These are phyloP conservation scores for Cryptosula pallasiana DNA, from an alignment of 2,888 invertebrate genomes.

Conservation along the genomic window DNA sequence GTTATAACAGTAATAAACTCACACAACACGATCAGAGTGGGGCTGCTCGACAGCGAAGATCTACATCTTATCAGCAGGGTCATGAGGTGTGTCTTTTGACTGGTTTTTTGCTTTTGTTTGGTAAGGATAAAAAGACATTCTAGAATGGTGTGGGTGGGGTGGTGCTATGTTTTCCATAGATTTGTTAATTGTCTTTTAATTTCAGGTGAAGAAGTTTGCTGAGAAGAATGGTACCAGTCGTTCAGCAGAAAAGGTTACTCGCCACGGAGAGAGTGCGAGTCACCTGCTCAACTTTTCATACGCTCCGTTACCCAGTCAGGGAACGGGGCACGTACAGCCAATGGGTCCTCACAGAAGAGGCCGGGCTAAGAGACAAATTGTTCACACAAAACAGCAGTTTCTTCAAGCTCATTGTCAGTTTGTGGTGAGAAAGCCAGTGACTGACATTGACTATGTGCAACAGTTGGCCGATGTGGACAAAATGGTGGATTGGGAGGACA, in stretches of 20 bases:
- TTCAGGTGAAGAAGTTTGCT: background rate
- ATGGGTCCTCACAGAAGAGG: slow-evolving; percentile 29
- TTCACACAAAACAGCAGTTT: slow-evolving; percentile 88
- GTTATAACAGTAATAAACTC: background rate
- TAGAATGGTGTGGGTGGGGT: too few relatives aligned
- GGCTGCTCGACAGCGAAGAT: background rate
- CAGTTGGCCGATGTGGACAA: slow-evolving; percentile 79
- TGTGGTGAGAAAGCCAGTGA: slow-evolving; percentile 66
- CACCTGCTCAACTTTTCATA: slow-evolving; percentile 90
- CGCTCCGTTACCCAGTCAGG: slow-evolving; percentile 52
- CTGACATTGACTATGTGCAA: slow-evolving; percentile 69
- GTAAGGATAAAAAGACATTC: too few relatives aligned
- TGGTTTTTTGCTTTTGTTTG: background rate
- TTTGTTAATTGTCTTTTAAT: background rate
- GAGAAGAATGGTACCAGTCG: background rate
- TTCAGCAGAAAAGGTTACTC: background rate
- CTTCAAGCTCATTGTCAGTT: slow-evolving; percentile 95
- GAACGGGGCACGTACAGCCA: slow-evolving; percentile 28
- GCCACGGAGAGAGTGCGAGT: slow-evolving; percentile 69
- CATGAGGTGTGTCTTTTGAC: background rate
- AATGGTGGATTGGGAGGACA: slow-evolving; percentile 82
- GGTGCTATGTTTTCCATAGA: too few relatives aligned
- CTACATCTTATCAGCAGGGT: slow-evolving; percentile 3
- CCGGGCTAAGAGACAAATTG: slow-evolving; percentile 44
- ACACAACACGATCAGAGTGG: background rate